A percentile compares a stretch with the other conserved stretches of the same genome.
Evolutionary conservation across 2,888 invertebrate genomes (phyloP).

Genomic region (Ichneumoninae sp.): DNA sequence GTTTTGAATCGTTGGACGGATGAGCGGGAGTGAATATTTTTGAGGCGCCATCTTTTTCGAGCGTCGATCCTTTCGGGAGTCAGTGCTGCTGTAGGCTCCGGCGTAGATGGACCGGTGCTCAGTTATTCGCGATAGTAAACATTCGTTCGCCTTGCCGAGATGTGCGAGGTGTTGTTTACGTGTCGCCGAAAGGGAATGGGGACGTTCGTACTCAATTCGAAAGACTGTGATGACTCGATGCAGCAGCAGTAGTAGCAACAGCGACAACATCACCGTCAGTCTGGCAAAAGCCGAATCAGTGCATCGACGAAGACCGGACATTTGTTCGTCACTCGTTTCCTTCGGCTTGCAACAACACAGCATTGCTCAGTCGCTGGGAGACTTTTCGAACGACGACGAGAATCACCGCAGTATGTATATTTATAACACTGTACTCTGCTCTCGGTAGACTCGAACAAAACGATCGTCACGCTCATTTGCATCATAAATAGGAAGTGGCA

Average conservation of each 20-base stretch:
- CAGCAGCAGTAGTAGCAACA: background rate
- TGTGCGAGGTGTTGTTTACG: slow-evolving; percentile 27
- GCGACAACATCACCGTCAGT: background rate
- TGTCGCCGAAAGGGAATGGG: slow-evolving; percentile 54
- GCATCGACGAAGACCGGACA: slow-evolving; percentile 20
- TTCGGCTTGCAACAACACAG: slow-evolving; percentile 10
- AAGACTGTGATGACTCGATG: slow-evolving; percentile 53
- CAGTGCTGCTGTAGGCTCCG: background rate
- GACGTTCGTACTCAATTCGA: slow-evolving; percentile 39
- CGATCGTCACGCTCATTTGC: slow-evolving; percentile 18
- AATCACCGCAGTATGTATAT: slow-evolving; percentile 16
- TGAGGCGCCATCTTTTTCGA: slow-evolving; percentile 4
- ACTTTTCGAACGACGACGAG: slow-evolving; percentile 33
- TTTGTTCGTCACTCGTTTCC: background rate
- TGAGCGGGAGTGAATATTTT: background rate
- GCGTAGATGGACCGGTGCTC: slow-evolving; percentile 35
- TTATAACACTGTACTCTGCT: slow-evolving; percentile 28
- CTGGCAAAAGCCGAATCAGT: background rate
- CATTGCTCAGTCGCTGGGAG: slow-evolving; percentile 53
- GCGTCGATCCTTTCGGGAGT: slow-evolving; percentile 13
- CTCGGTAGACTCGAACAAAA: slow-evolving; percentile 26
- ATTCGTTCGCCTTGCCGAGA: slow-evolving; percentile 9
- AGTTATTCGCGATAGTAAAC: slow-evolving; percentile 10
- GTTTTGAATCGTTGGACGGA: background rate
- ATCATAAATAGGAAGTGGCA: slow-evolving; percentile 1